Evolutionary conservation across 2,797 vertebrate genomes (phyloP).

Genomic region (Percopsis omiscomaycus): DNA sequence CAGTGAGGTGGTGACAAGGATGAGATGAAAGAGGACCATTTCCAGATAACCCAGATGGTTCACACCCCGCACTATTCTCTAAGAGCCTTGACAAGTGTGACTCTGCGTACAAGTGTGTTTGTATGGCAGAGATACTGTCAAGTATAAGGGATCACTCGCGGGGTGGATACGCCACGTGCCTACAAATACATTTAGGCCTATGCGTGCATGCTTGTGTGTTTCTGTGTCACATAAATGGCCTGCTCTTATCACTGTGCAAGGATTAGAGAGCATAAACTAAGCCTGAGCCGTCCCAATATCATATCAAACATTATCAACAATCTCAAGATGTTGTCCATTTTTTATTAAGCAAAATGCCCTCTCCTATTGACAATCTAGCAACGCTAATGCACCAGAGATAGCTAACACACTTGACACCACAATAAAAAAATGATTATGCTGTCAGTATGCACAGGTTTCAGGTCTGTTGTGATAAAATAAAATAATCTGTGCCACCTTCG

Average conservation of each 20-base stretch:
- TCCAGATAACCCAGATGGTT: slow-evolving; percentile 53
- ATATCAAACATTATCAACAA: slow-evolving; percentile 62
- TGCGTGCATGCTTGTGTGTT: slow-evolving; percentile 11
- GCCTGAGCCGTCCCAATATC: slow-evolving; percentile 47
- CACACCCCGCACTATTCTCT: slow-evolving; percentile 33
- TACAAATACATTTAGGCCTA: slow-evolving; percentile 16
- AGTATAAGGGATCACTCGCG: slow-evolving; percentile 4
- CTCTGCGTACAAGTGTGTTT: slow-evolving; percentile 7
- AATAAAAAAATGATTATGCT: slow-evolving; percentile 37
- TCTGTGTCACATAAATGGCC: slow-evolving; percentile 52
- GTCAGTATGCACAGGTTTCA: slow-evolving; percentile 1
- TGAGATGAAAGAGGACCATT: slow-evolving; percentile 40
- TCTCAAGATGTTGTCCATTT: slow-evolving; percentile 50
- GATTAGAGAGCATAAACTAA: slow-evolving; percentile 67
- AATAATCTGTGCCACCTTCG: too few species aligned
- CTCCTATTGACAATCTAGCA: slow-evolving; percentile 49
- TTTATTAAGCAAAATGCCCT: slow-evolving; percentile 49
- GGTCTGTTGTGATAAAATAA: slow-evolving; percentile 15
- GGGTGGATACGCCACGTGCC: background rate
- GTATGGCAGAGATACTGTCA: slow-evolving; percentile 51
- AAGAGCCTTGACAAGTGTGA: slow-evolving; percentile 29
- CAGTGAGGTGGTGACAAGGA: slow-evolving; percentile 35
- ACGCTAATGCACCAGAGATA: slow-evolving; percentile 54
- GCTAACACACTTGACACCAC: slow-evolving; percentile 20
- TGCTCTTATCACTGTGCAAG: slow-evolving; percentile 57